Percentiles rank a stretch among this genome's conserved stretches.
Evolutionary conservation across 92 coral and sea anemone species (phyloP).

Genomic region (Bergia puertoricense): DNA sequence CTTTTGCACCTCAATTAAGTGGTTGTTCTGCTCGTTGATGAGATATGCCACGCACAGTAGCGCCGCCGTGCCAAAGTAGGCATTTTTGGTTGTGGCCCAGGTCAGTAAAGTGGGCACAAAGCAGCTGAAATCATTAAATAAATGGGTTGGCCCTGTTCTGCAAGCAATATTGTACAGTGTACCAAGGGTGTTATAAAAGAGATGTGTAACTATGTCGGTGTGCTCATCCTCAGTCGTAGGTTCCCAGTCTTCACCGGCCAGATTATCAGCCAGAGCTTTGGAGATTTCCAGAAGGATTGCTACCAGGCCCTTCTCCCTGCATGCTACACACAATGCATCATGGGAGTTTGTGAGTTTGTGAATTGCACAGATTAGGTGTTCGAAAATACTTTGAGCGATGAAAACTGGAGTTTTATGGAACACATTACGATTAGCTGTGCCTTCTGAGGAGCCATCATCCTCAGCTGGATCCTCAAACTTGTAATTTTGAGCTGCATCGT

Average conservation of each 20-base stretch:
- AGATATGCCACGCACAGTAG: constrained; percentile 56
- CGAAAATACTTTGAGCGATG: background rate
- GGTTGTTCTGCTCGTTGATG: constrained; percentile 57
- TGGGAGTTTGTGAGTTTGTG: constrained; percentile 13
- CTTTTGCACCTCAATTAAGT: constrained; percentile 46
- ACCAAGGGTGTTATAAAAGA: constrained; percentile 1
- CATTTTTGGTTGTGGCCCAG: constrained; percentile 54
- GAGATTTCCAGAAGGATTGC: constrained; percentile 12
- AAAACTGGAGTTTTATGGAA: background rate
- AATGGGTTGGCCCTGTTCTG: constrained; percentile 12
- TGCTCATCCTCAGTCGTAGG: background rate
- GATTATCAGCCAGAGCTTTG: constrained; percentile 14
- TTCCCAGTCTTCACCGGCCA: constrained; percentile 10
- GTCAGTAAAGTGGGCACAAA: constrained; percentile 27
- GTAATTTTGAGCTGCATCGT: background rate
- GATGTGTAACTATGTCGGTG: background rate
- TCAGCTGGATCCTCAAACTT: background rate
- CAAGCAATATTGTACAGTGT: constrained; percentile 37
- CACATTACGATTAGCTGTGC: background rate
- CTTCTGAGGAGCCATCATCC: background rate
- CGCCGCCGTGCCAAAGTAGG: constrained; percentile 30
- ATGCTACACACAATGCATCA: constrained; percentile 26
- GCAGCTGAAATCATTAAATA: constrained; percentile 5
- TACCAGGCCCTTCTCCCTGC: constrained; percentile 30
- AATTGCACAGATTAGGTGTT: background rate